Evolutionary conservation across 2,888 invertebrate genomes (phyloP), one percentile per base, ranked within the genome.

Genomic region (Drosophila quinaria): DNA sequence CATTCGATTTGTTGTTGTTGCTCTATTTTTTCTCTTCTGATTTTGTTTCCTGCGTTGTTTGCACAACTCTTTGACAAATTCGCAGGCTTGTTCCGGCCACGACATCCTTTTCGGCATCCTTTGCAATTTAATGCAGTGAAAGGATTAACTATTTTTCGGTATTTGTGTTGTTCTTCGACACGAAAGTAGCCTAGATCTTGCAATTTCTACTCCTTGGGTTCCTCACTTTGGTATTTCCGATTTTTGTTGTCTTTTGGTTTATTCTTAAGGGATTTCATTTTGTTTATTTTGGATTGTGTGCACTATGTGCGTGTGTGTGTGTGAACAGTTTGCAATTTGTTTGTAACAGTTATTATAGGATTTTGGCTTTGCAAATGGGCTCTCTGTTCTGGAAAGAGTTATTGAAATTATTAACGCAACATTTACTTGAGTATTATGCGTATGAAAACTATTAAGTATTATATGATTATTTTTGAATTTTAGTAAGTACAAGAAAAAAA

Each of bases 1-100:
- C 84, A 83, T 88, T 78, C 81, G 88, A 84, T 86, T 83, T 81
- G 81, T 83, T 86, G 72, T 66, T 77, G 61, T 11, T 47, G 61
- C 35, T 47, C 49, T 19, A 22, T 22, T 61, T 64, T 50, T 64
- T 64, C 54, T 68, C 22, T 50, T 58, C 39, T 25, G 55, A 51
- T 58, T 52, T 41, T 42, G 41, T 59, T 39, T 47, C 17, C 50
- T 33, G 37, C 19, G 65, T 47, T 76, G 74, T 81, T 78, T 84
- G 84, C 87, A 75, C 87, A 87, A 81, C 84, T 84, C 85, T 87
- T 85, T 86, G 84, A 82, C 85, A 82, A 82, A 85, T 87, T 87
- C 87, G 81, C 87, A 87, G 82, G 71, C 80, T 75, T 75, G 78
- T 70, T 68, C 63, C 73, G 79, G 54, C 62, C 52, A 51, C 10